phyloP scores from a whole-genome alignment of 2,797 vertebrate genomes.

The Leptoclinus maculatus region DNA sequence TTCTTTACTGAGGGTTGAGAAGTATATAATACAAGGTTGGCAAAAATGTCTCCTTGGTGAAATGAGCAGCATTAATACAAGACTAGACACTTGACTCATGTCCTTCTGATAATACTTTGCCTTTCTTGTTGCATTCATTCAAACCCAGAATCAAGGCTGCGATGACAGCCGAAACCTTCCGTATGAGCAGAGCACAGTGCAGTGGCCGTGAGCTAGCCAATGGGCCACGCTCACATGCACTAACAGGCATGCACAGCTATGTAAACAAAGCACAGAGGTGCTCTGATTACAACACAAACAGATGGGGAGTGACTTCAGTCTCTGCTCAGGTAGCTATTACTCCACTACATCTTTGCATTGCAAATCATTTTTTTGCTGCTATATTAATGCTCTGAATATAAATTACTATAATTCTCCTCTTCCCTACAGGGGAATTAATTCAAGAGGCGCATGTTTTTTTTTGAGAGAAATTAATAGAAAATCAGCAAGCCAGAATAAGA shows the following conservation, averaged over 20 bases:
- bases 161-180: background rate
- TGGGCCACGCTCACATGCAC: background rate
- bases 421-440: constrained; percentile 14
- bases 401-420: constrained; percentile 12
- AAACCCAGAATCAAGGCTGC: background rate
- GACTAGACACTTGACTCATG: background rate
- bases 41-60: background rate
- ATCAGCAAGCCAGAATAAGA: constrained; percentile 1
- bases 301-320: background rate
- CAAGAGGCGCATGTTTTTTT: constrained; percentile 20
- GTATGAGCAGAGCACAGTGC: background rate
- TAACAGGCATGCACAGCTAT: background rate
- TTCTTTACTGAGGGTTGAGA: background rate
- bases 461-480: constrained; percentile 11
- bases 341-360: background rate
- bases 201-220: too few relatives aligned
- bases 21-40: background rate
- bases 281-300: background rate
- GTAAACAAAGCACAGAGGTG: background rate
- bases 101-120: background rate
- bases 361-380: background rate
- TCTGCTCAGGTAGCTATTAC: background rate
- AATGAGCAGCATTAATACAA: background rate
- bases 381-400: background rate
- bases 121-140: background rate